Base-by-base conservation (phyloP, 2,113 vertebrate species). In the Elanoides forficatus region DNA sequence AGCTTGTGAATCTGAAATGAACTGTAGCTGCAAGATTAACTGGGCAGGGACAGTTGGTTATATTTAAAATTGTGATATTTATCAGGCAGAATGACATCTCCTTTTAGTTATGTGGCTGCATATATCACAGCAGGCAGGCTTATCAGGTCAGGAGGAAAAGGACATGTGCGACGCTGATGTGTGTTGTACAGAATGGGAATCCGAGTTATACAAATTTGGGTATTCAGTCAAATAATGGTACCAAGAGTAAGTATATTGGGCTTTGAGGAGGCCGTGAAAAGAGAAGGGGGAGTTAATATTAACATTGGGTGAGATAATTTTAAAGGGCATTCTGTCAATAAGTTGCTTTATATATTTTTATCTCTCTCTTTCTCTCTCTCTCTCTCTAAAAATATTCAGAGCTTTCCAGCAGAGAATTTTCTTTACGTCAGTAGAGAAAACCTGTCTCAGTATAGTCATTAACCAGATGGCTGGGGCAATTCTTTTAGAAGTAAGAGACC, bases 381-480 rank as follows among this genome's bases (percentile, higher is more conserved):
- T 38, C 38, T 38, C 38, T 38, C 38, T 38, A 38, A 23, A 52
- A 32, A 27, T 19, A 80, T 15, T 42, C 59, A 59, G 45, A 53
- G 34, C 40, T 74, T 47, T 82, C n/a, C 50, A 71, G 63, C 16
- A 30, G 63, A 52, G 27, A 43, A 30, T 56, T 62, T 55, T 42
- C 53, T 38, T 55, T 1, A 3, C 0, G 0, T 36, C 55, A 6
- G 9, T 38, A 14, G 7, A 56, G 63, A 81, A 76, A 50, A 50
- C 8, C 34, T 30, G 11, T 25, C 43, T 45, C 50, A 6, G 23
- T 18, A 5, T 12, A 30, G 42, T 23, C 56, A 7, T 52, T 30
- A 47, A 45, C 25, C 27, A 45, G 58, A 53, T 15, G 58, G 23
- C 7, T 22, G 63, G 10, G 17, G 55, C 18, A 55, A 32, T 43